A percentile compares a stretch with the other conserved stretches of the same genome.
These are phyloP conservation scores for Abscondita cerata DNA, from an alignment of 2,888 invertebrate genomes.

Conservation along the genomic window DNA sequence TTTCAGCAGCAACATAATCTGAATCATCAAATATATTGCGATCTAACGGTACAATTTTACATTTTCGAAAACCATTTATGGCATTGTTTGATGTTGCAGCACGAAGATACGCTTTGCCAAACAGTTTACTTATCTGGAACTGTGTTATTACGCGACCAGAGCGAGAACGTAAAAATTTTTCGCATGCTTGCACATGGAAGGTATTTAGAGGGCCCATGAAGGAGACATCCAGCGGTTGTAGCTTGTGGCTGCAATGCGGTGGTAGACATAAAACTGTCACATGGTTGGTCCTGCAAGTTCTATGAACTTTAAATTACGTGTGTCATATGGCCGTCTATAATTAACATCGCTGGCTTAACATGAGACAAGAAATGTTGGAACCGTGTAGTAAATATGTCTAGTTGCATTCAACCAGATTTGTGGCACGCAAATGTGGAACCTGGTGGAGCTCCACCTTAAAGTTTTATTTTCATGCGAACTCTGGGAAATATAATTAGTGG, in stretches of 20 bases:
- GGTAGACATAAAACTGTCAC: neutral
- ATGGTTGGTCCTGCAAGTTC: neutral
- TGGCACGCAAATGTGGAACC: neutral
- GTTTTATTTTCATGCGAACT: neutral
- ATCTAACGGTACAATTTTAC: slow-evolving; percentile 28
- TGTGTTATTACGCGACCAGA: slow-evolving; percentile 42
- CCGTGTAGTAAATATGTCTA: neutral
- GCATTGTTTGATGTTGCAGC: slow-evolving; percentile 36
- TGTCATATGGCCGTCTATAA: neutral
- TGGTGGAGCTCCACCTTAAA: neutral
- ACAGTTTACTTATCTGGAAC: slow-evolving; percentile 38
- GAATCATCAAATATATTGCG: too few relatives aligned
- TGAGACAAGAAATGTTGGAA: neutral
- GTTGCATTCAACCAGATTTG: neutral
- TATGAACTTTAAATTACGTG: neutral
- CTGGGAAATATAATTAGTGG: neutral
- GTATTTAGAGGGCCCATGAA: slow-evolving; percentile 43
- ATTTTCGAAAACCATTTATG: slow-evolving; percentile 36
- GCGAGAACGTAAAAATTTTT: slow-evolving; percentile 30
- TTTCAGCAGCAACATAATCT: too few relatives aligned
- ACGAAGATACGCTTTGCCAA: slow-evolving; percentile 40
- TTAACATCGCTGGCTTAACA: neutral
- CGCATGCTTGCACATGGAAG: slow-evolving; percentile 40
- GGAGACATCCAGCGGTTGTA: slow-evolving; percentile 27
- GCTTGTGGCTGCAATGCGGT: neutral